Base-by-base conservation (phyloP, 2,113 vertebrate species). In the Acanthochromis polyacanthus region DNA sequence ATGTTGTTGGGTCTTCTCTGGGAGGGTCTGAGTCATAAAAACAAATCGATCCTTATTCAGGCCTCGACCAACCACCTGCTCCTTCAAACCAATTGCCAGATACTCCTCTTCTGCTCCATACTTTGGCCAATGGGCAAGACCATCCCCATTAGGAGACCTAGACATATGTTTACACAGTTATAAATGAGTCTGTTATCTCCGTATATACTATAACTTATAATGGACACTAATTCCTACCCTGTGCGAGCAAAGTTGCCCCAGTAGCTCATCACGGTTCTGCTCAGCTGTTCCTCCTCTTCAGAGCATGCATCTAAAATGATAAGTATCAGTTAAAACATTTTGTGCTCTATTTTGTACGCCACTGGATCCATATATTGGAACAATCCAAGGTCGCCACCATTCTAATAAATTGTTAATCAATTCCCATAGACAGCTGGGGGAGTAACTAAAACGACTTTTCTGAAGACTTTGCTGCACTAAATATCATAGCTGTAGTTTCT, bases 191-290 rank as follows among this genome's bases (percentile, higher is more conserved):
- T 36, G 4, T 63, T 12, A 43, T 55, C 3, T 50, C 19, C 2
- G 0, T 52, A 16, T 48, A 12, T 6, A 58, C 22, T 3, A 17
- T 25, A 0, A 53, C n/a, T 12, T 48, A 7, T 20, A 22, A 73
- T 63, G 8, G 58, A 8, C 1, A 3, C 23, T 2, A 10, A 38
- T 75, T 81, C 86, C 61, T 91, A 95, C 94, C 94, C 94, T 57
- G 92, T 94, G 51, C 51, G 92, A 83, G 94, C 94, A 88, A 95
- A 95, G 92, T 95, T 95, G 1, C 80, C 93, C 94, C 94, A 95
- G 89, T 95, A 95, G 45, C 64, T 90, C 95, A 95, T 95, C 80
- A 95, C 30, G 20, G 40, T 90, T 87, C 40, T 89, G 82, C 84
- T 90, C 0, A 95, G 36, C 75, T 89, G 52, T 43, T 90, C 63